Conservation (phyloP, 2,797 vertebrate genomes). For the Paramormyrops hopkinsi region DNA sequence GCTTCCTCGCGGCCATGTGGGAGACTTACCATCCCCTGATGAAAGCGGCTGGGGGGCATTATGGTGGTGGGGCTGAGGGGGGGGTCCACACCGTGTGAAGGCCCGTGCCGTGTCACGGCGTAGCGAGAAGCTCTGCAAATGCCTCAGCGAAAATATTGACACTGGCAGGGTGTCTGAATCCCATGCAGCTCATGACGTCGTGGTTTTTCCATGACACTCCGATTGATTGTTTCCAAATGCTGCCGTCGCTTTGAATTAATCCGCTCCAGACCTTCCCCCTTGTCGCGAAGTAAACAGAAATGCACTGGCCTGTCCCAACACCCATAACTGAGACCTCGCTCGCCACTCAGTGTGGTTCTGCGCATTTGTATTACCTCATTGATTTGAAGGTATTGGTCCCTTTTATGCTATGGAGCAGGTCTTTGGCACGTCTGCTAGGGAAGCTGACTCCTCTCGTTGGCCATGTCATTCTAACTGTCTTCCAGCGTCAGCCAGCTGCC, state of each 20-base stretch:
- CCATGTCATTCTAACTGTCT: not conserved
- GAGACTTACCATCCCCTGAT: not conserved
- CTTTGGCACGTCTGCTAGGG: not conserved
- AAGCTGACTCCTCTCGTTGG: not conserved
- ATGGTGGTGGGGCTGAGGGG: not conserved
- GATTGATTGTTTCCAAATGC: slow-evolving; percentile 73
- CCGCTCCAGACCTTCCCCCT: slow-evolving; percentile 55
- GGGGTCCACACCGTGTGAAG: too few relatives aligned
- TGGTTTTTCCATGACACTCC: slow-evolving; percentile 67
- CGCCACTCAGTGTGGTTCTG: not conserved
- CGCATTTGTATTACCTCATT: not conserved
- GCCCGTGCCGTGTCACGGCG: not conserved
- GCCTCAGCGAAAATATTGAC: slow-evolving; percentile 64
- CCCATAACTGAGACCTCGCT: slow-evolving; percentile 19
- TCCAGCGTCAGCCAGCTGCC: not conserved
- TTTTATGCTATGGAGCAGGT: not conserved
- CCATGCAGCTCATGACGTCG: slow-evolving; percentile 57
- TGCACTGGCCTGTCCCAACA: slow-evolving; percentile 37
- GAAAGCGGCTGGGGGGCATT: not conserved
- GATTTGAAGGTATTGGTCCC: not conserved
- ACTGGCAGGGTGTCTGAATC: slow-evolving; percentile 55
- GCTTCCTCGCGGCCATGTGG: not conserved
- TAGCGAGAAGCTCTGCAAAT: slow-evolving; percentile 48
- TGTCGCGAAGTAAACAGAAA: slow-evolving; percentile 62
- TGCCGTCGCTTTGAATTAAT: slow-evolving; percentile 65